Base-by-base conservation (phyloP, 2,113 vertebrate genomes). In the Corvus moneduloides region DNA sequence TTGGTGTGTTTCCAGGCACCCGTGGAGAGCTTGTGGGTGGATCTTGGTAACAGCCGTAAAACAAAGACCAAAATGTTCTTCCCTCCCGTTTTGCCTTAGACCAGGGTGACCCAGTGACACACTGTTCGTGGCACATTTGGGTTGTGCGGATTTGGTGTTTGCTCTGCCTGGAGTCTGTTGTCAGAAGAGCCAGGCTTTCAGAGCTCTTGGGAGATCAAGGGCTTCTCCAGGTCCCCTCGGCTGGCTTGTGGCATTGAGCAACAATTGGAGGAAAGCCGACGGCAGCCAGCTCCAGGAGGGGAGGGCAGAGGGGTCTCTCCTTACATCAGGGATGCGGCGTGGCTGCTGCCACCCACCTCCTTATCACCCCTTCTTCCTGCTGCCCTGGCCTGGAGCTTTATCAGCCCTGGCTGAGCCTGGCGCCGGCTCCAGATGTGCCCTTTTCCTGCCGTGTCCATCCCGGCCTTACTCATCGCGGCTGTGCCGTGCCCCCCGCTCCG, bases 1-100 rank as follows among this genome's bases (percentile, higher is more conserved):
- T 92, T 48, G 56, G 80, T 81, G 61, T 67, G 52, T 61, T 92
- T 92, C 94, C 88, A 94, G 78, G 37, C 85, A 28, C 72, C 59
- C 3, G 2, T 5, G 32, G 55, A 68, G 46, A 77, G 52, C n/a
- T 61, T 67, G 56, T 49, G 90, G 69, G 82, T 80, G 85, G 92
- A 78, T 84, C 64, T 28, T 86, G 90, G 75, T 84, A 69, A 33
- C 16, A 86, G 39, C 27, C 1, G 0, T 90, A 58, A 84, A 93
- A 95, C 67, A 94, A 77, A 95, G 72, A 32, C 16, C 32, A 30
- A 91, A 85, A 69, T 61, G 62, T 75, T 95, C 59, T 66, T 24
- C 26, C 64, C 8, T 9, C 37, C 39, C 44, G 7, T 0, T 59
- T 21, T 1, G 11, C 72, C 33, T n/a, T 35, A 32, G 91, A 17